Percentiles rank a stretch among this genome's conserved stretches.
Conservation (phyloP, 2,888 invertebrate species). For the Tridacna crocea region DNA sequence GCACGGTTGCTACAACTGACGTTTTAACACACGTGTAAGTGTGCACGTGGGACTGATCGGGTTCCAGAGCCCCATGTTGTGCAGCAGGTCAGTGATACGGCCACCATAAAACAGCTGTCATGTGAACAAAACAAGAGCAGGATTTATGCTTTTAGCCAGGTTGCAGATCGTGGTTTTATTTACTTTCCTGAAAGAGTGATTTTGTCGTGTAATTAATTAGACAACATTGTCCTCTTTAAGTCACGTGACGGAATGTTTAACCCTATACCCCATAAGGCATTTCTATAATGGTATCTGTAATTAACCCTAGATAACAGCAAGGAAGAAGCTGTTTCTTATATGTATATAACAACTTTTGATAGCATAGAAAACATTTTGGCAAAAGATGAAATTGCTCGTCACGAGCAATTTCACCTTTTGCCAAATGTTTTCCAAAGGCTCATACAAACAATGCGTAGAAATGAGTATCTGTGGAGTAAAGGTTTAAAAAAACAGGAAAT, state of each 20-base stretch:
- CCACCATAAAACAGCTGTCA: slow-evolving; percentile 23
- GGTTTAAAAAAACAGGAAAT: too few relatives aligned
- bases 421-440: too few relatives aligned
- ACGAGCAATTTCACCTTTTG: too few relatives aligned
- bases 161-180: slow-evolving; percentile 1
- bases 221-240: not conserved
- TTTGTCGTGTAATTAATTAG: slow-evolving; percentile 8
- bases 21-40: slow-evolving; percentile 19
- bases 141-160: slow-evolving; percentile 17
- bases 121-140: slow-evolving; percentile 12
- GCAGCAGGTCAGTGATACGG: not conserved
- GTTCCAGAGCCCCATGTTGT: not conserved
- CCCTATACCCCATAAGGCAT: too few relatives aligned
- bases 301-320: too few relatives aligned
- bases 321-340: too few relatives aligned
- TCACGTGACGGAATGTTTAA: not conserved
- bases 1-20: slow-evolving; percentile 25
- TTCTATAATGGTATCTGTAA: too few relatives aligned
- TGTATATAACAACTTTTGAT: too few relatives aligned
- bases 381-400: too few relatives aligned
- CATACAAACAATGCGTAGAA: too few relatives aligned
- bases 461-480: too few relatives aligned
- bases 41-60: slow-evolving; percentile 16
- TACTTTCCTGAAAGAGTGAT: slow-evolving; percentile 8
- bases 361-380: too few relatives aligned